Percentiles rank a stretch among this genome's conserved stretches.
These are phyloP conservation scores for Caenorhabditis panamensis DNA, from an alignment of 2,888 invertebrate species.

Conservation along the genomic window DNA sequence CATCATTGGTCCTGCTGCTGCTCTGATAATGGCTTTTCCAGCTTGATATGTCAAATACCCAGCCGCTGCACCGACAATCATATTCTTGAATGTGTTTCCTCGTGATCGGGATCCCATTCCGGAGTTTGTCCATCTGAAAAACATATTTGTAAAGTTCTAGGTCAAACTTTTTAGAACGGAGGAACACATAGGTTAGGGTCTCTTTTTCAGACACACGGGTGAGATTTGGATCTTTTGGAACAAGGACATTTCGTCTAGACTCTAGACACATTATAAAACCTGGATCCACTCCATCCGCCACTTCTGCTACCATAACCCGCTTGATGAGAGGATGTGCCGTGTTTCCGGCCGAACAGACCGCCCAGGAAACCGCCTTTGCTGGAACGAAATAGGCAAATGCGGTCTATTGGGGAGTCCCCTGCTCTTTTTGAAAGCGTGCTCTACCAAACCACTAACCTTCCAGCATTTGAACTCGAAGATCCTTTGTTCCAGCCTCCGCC, in stretches of 20 bases:
- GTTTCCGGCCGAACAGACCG: slow-evolving; percentile 56
- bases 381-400: slow-evolving; percentile 3
- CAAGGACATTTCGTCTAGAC: not conserved
- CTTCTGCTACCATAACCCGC: slow-evolving; percentile 38
- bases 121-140: slow-evolving; percentile 66
- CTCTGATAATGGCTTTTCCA: slow-evolving; percentile 78
- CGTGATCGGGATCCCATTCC: slow-evolving; percentile 77
- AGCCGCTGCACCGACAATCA: slow-evolving; percentile 80
- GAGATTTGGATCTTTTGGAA: not conserved
- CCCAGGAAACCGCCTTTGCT: slow-evolving; percentile 59
- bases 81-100: slow-evolving; percentile 79
- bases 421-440: not conserved
- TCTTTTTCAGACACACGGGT: not conserved
- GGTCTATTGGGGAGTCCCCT: slow-evolving; percentile 12
- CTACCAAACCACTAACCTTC: slow-evolving; percentile 28
- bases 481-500: slow-evolving; percentile 6
- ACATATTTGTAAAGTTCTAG: not conserved
- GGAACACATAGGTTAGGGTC: not conserved
- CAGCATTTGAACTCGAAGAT: slow-evolving; percentile 20
- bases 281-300: slow-evolving; percentile 33
- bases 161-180: not conserved
- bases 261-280: slow-evolving; percentile 19
- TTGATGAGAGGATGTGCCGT: slow-evolving; percentile 40
- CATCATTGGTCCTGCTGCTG: slow-evolving; percentile 78
- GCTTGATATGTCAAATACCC: slow-evolving; percentile 80